phyloP scores from a whole-genome alignment of 2,888 invertebrate genomes.

The Xanthorhoe spadicearia region DNA sequence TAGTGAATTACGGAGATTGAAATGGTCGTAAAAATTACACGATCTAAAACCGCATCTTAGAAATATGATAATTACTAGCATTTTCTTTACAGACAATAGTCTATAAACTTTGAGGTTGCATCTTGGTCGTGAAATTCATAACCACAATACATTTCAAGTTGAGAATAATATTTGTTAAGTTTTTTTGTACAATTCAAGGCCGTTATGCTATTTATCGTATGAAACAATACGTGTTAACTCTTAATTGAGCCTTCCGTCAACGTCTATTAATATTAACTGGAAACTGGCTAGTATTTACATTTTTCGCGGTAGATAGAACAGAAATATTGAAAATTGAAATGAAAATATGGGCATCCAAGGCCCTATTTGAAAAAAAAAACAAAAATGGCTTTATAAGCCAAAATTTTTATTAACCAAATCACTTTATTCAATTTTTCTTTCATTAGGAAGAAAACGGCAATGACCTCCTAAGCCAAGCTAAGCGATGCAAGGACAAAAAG shows the following conservation, averaged over 20 bases:
- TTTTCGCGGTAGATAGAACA: neutral
- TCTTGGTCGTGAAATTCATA: conserved; percentile 1
- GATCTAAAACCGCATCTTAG: neutral
- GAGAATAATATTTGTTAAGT: neutral
- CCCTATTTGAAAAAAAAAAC: too few relatives aligned
- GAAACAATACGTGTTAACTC: neutral
- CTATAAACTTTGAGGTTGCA: neutral
- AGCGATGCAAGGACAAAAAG: conserved; percentile 84
- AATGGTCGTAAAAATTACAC: neutral
- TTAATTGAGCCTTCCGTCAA: conserved; percentile 23
- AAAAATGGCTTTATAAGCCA: too few relatives aligned
- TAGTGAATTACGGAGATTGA: neutral
- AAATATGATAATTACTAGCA: neutral
- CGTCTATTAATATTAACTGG: neutral
- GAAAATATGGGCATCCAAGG: too few relatives aligned
- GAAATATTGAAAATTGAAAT: too few relatives aligned
- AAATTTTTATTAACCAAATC: too few relatives aligned
- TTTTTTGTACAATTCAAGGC: conserved; percentile 5
- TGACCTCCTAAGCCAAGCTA: conserved; percentile 70
- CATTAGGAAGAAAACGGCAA: conserved; percentile 63
- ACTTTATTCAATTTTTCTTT: too few relatives aligned
- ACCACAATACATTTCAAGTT: conserved; percentile 6
- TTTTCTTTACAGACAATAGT: neutral
- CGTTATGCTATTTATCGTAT: neutral
- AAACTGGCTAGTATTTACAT: conserved; percentile 1